Base-by-base conservation (phyloP, 2,888 invertebrate species). In the Acanthoscelides obtectus region DNA sequence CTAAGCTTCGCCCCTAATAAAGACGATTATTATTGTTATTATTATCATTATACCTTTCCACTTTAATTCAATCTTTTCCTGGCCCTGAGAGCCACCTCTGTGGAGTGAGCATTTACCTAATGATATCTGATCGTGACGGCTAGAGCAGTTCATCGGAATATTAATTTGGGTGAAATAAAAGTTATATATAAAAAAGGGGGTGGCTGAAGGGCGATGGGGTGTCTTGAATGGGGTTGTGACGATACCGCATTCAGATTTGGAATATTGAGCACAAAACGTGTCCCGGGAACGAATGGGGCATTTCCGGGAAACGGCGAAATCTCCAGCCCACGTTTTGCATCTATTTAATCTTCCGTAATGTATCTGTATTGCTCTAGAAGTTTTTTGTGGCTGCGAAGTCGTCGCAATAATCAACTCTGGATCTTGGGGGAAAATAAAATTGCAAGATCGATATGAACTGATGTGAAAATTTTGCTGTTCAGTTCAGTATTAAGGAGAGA, bases 81-180 rank as follows among this genome's bases (percentile, higher is more conserved):
- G 45, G 1, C 3, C 45, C 17, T 45, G 12, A 45, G 17, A 45
- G 12, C 45, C 45, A 45, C 12, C 5, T 12, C 45, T 45, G 45
- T 45, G 12, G 45, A 6, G 5, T 45, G 22, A 70, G 68, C 70
- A 74, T 75, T 75, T 75, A 73, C 45, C 75, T 74, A 72, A 75
- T 76, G 77, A 76, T 74, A 73, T 76, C 76, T 76, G 76, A 76
- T 76, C 74, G 76, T 75, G 69, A 75, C 73, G 72, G 68, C 72
- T 72, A 75, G 75, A 71, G 74, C 75, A 74, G 69, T 76, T 73
- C 75, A 74, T 76, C 77, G 70, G 75, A 77, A 77, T 77, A 77
- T 76, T 77, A 77, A 77, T 77, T 75, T 74, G 70, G 67, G 20
- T 64, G 73, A 75, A 76, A 76, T 76, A 74, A 76, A 77, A 75